These are phyloP conservation scores for Aradophagus sp. DNA, from an alignment of 1,140 invertebrate genomes.

Conservation along the genomic window DNA sequence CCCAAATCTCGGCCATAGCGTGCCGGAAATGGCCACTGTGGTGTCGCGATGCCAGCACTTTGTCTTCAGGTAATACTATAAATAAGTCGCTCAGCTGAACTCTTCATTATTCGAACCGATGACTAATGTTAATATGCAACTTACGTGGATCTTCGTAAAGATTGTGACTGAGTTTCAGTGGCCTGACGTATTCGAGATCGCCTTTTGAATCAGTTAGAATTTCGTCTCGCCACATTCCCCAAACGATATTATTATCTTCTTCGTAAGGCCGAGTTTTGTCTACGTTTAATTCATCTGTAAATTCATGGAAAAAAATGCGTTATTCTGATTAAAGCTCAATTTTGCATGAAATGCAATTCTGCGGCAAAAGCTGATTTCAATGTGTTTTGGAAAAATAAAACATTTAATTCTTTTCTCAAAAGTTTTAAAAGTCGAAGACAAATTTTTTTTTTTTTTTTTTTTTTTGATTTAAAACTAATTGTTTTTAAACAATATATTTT, in stretches of 20 bases:
- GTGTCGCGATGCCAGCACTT: conserved; percentile 62
- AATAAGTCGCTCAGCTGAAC: no score
- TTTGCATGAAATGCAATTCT: no score
- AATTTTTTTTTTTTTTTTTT: no score
- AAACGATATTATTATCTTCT: conserved; percentile 33
- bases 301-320: no score
- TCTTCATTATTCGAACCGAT: not conserved
- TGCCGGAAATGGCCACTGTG: conserved; percentile 80
- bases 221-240: conserved; percentile 53
- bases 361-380: no score
- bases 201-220: conserved; percentile 53
- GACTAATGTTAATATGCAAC: conserved; percentile 23
- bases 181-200: conserved; percentile 64
- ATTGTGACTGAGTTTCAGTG: conserved; percentile 67
- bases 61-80: conserved; percentile 44
- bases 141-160: conserved; percentile 70
- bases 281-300: conserved; percentile 10
- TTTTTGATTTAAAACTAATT: no score
- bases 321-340: no score
- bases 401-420: no score
- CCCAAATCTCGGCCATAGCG: conserved; percentile 79
- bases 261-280: conserved; percentile 10
- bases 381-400: no score
- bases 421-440: no score
- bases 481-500: no score